Percentiles rank a stretch among this genome's conserved stretches.
Conservation (phyloP, 2,888 invertebrate species). For the Sesia bembeciformis region DNA sequence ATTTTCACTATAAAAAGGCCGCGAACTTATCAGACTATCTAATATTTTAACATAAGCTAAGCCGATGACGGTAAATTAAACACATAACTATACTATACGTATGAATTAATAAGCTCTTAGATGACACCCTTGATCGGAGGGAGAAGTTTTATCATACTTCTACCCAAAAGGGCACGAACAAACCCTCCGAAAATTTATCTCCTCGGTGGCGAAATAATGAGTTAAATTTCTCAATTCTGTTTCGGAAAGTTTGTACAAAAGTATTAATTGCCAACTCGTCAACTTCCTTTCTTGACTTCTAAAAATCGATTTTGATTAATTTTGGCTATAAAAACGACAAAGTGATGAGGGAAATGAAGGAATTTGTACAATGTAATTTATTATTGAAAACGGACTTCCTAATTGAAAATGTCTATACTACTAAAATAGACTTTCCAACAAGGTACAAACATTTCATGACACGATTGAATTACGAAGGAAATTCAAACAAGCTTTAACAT, state of each 20-base stretch:
- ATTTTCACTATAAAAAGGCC: too few species aligned
- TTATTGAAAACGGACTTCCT: slow-evolving; percentile 2
- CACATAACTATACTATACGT: too few species aligned
- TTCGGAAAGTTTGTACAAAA: slow-evolving; percentile 11
- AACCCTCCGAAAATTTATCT: slow-evolving; percentile 12
- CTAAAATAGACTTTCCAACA: slow-evolving; percentile 1
- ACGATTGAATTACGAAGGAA: background rate
- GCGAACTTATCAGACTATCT: too few species aligned
- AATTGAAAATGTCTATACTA: slow-evolving; percentile 2
- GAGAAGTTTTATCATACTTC: slow-evolving; percentile 39
- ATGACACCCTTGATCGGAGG: background rate
- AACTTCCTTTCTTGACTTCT: slow-evolving; percentile 5
- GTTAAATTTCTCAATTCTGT: slow-evolving; percentile 21
- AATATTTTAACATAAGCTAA: too few species aligned
- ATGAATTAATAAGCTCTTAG: too few species aligned
- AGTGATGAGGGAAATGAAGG: background rate
- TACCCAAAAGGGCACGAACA: slow-evolving; percentile 11
- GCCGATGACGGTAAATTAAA: too few species aligned
- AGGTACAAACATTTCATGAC: background rate
- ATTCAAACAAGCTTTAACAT: background rate
- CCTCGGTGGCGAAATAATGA: slow-evolving; percentile 24
- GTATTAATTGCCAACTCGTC: slow-evolving; percentile 16
- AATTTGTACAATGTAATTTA: slow-evolving; percentile 2
- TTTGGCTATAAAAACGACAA: background rate
- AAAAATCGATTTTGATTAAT: background rate